These are phyloP conservation scores for Adrianichthys oophorus DNA, from an alignment of 2,797 vertebrate species.

Conservation along the genomic window DNA sequence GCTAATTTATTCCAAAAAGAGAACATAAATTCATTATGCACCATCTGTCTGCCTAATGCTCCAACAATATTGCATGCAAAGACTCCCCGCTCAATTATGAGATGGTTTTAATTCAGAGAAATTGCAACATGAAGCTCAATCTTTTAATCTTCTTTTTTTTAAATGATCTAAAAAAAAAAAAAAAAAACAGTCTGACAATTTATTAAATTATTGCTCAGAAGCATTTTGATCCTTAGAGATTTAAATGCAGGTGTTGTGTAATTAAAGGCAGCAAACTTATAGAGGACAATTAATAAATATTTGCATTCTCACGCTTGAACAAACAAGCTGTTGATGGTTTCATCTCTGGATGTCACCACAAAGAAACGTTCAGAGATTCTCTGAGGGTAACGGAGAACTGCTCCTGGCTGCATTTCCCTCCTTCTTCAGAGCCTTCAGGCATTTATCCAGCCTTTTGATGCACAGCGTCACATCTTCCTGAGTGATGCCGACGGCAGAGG, in stretches of 20 bases:
- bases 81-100: neutral
- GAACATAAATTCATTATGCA: neutral
- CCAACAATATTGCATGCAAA: constrained; percentile 5
- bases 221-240: no score
- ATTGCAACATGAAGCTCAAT: constrained; percentile 3
- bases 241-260: no score
- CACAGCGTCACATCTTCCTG: constrained; percentile 88
- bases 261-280: no score
- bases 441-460: constrained; percentile 91
- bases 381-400: neutral
- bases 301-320: no score
- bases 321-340: no score
- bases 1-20: constrained; percentile 11
- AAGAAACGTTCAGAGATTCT: no score
- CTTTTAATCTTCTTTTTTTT: neutral
- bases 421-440: constrained; percentile 84
- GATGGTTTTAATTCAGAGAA: constrained; percentile 11
- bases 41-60: neutral
- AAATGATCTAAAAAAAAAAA: neutral
- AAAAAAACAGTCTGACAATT: no score
- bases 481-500: constrained; percentile 91
- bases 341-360: no score
- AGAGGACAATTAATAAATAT: no score
- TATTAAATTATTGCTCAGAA: no score
- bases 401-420: constrained; percentile 44